Evolutionary conservation across 1,140 invertebrate genomes (phyloP).

Genomic region (Nebria ingens): DNA sequence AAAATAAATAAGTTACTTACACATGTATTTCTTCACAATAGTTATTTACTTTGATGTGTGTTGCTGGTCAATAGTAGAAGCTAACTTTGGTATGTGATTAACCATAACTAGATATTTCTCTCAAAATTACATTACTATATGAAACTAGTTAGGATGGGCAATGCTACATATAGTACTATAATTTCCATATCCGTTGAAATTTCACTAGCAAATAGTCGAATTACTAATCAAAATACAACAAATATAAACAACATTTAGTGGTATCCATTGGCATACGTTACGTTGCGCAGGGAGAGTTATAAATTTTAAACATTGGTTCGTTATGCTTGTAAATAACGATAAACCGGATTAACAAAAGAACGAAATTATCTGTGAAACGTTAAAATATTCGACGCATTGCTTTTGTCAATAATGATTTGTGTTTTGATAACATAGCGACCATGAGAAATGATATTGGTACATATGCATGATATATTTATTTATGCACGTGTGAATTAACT

Average conservation of each 20-base stretch:
- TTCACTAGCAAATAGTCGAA: background rate
- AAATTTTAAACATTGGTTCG: background rate
- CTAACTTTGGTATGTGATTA: too few species aligned
- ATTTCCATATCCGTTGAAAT: too few species aligned
- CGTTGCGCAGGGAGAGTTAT: constrained; percentile 1
- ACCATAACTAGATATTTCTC: too few species aligned
- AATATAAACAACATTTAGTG: background rate
- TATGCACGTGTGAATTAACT: background rate
- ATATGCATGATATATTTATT: background rate
- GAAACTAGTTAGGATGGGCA: too few species aligned
- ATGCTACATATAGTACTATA: too few species aligned
- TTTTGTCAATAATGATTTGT: constrained; percentile 5
- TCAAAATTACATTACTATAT: too few species aligned
- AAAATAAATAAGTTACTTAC: too few species aligned
- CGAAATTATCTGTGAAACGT: constrained; percentile 8
- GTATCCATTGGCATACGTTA: background rate
- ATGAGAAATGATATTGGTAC: too few species aligned
- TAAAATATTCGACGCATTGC: constrained; percentile 9
- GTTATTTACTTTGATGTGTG: too few species aligned
- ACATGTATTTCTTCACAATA: too few species aligned
- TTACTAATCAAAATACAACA: background rate
- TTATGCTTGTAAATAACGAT: constrained; percentile 6
- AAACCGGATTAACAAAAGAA: constrained; percentile 3
- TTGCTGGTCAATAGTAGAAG: too few species aligned
- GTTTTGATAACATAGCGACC: background rate